phyloP scores from a whole-genome alignment of 2,797 vertebrate species.

The Hybognathus amarus region DNA sequence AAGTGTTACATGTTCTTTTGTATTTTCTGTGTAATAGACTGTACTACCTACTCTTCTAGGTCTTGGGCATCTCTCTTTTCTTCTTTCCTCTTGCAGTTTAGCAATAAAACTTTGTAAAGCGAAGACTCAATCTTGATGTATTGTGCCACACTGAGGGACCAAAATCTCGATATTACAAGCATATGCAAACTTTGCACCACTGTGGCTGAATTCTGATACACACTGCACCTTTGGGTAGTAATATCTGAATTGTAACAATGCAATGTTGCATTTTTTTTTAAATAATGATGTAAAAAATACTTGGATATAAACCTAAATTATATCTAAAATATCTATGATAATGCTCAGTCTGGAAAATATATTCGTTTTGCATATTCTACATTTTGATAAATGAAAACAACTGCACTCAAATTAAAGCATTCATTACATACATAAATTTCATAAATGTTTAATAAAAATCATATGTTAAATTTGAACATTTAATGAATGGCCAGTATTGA shows the following conservation, averaged over 20 bases:
- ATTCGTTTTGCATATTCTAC: too few relatives aligned
- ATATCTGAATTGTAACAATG: neutral
- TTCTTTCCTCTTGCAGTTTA: conserved; percentile 86
- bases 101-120: conserved; percentile 86
- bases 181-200: neutral
- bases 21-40: too few relatives aligned
- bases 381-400: neutral
- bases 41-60: conserved; percentile 81
- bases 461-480: neutral
- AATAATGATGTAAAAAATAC: neutral
- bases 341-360: neutral
- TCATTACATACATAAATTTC: neutral
- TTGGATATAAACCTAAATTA: neutral
- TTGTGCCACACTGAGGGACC: conserved; percentile 82
- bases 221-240: neutral
- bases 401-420: neutral
- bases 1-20: too few relatives aligned
- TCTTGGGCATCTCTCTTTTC: conserved; percentile 85
- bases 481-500: neutral
- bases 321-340: neutral
- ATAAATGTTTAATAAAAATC: neutral
- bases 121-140: conserved; percentile 91
- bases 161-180: neutral
- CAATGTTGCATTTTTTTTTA: neutral
- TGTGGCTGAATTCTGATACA: neutral